These are phyloP conservation scores for Pangasius mekongensis DNA, from an alignment of 2,797 vertebrate genomes.

Conservation along the genomic window DNA sequence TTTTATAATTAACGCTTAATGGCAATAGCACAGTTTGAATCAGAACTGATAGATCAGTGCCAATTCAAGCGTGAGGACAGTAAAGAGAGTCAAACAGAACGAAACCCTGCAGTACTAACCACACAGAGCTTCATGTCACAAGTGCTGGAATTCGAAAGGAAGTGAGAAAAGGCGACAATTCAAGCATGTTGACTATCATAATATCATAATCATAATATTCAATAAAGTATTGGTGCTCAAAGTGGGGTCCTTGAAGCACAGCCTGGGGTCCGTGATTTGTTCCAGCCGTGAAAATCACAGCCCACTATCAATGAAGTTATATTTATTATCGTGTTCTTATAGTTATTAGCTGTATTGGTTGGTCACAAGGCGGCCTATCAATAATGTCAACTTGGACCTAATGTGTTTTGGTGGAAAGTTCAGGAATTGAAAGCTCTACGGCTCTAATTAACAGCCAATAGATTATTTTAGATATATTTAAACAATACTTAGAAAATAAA, in stretches of 20 bases:
- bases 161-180: not conserved
- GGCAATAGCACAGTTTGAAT: not conserved
- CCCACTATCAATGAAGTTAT: no score
- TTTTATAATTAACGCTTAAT: constrained; percentile 8
- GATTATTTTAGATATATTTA: not conserved
- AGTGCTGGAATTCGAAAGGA: not conserved
- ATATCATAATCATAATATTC: not conserved
- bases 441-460: not conserved
- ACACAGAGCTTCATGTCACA: not conserved
- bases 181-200: not conserved
- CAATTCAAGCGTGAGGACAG: not conserved
- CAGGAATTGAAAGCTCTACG: not conserved
- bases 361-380: not conserved
- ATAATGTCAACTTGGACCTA: not conserved
- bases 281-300: no score
- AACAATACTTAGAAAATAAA: not conserved
- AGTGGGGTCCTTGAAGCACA: not conserved
- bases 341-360: no score
- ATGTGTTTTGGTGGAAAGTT: not conserved
- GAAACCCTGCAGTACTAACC: not conserved
- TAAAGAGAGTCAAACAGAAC: not conserved
- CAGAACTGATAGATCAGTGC: not conserved
- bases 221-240: not conserved
- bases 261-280: not conserved
- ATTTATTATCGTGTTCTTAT: no score